Base-by-base conservation (phyloP, 2,888 invertebrate genomes). In the Dasysyrphus albostriatus region DNA sequence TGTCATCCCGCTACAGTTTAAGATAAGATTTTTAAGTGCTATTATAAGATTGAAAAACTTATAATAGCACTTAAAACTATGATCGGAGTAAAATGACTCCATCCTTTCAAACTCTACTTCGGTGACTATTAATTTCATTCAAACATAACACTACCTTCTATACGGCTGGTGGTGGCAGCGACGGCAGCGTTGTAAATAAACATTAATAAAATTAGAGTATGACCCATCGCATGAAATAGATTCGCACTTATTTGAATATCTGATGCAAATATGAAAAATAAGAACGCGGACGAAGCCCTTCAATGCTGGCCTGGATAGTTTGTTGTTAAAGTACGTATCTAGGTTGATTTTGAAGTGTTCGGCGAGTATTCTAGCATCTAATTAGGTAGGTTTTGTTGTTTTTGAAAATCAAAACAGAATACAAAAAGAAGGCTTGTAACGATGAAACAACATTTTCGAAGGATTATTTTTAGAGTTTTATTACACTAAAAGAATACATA, bases 171-270 rank as follows among this genome's bases (percentile, higher is more conserved):
- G 24, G 24, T 24, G 3, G 24, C 32, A 6, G n/a, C 16, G 47
- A 5, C n/a, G 16, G 16, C n/a, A 8, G 16, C 47, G 4, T 19
- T 19, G 19, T 37, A 56, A 19, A 72, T 39, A 47, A 37, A 69
- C 10, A 44, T 59, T 37, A 19, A 49, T 75, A 39, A 69, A 79
- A 79, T 67, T 49, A 54, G 73, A 63, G 51, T 78, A 72, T 51
- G 67, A 67, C 63, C 69, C 9, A 56, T 47, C 44, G 44, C 24
- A 51, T 54, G 44, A 32, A 79, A 79, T 69, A 14, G 78, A 67
- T 59, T 58, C 78, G n/a, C 37, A 16, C 19, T 72, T 44, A 19
- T 67, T 63, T 32, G 59, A 78, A 77, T 83, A 78, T 73, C 78
- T 47, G 10, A 47, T 83, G 78, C 54, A 83, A 78, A 83, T 78